These are phyloP conservation scores for Melipona bicolor DNA, from an alignment of 2,888 invertebrate species.

Conservation along the genomic window DNA sequence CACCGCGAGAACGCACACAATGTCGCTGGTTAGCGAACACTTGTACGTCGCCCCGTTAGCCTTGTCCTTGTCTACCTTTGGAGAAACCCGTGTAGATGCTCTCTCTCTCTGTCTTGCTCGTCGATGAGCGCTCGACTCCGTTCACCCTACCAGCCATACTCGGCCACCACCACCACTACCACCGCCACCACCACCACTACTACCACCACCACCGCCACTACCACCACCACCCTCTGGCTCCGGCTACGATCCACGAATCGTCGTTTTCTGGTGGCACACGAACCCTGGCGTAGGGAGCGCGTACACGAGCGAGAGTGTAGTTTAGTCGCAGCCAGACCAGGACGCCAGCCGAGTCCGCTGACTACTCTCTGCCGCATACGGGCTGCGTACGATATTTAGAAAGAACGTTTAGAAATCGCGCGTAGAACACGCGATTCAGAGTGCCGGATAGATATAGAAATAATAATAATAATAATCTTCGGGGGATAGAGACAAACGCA, in stretches of 20 bases:
- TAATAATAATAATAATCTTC: no score
- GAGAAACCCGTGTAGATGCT: no score
- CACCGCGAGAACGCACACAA: constrained; percentile 34
- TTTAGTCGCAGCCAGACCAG: constrained; percentile 60
- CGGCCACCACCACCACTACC: constrained; percentile 52
- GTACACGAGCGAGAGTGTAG: constrained; percentile 47
- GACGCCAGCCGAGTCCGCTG: constrained; percentile 46
- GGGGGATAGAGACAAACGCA: no score
- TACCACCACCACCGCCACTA: no score
- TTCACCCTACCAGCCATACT: constrained; percentile 85
- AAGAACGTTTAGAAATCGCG: neutral
- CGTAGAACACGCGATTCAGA: neutral
- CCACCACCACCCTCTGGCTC: constrained; percentile 51
- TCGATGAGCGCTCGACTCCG: neutral
- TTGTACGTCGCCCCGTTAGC: constrained; percentile 12
- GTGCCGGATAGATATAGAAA: neutral
- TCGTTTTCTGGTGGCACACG: constrained; percentile 72
- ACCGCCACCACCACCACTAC: constrained; percentile 44
- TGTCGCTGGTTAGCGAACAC: constrained; percentile 21
- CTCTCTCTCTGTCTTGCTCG: constrained; percentile 59
- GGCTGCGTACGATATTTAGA: neutral
- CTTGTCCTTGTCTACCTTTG: neutral
- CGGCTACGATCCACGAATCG: constrained; percentile 64
- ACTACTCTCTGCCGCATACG: neutral
- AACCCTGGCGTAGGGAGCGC: constrained; percentile 60